Percentiles rank a stretch among this genome's conserved stretches.
Conservation (phyloP, 2,113 vertebrate genomes). For the Ceyx cyanopectus region DNA sequence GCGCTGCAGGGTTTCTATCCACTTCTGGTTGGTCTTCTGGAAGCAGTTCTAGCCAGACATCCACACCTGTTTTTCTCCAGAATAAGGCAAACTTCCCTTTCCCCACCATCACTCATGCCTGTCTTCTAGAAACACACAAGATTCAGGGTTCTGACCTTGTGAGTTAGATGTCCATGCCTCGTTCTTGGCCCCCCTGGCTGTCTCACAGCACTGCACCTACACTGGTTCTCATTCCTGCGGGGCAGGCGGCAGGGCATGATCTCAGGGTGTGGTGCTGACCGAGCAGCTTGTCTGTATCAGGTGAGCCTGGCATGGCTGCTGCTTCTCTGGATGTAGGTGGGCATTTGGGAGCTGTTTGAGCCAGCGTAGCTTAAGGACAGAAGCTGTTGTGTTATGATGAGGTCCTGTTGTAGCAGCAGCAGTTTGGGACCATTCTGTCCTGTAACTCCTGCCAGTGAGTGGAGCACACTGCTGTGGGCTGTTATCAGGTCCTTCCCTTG, state of each 20-base stretch:
- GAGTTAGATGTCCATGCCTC: neutral
- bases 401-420: neutral
- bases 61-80: neutral
- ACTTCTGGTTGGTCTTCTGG: neutral
- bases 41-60: neutral
- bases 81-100: conserved; percentile 14
- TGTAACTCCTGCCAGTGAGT: neutral
- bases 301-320: neutral
- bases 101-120: neutral
- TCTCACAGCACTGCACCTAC: neutral
- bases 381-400: fast-evolving
- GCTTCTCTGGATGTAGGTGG: neutral
- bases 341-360: neutral
- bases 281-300: neutral
- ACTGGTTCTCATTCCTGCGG: fast-evolving
- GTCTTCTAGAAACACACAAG: conserved; percentile 1
- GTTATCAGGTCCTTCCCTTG: neutral
- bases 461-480: neutral
- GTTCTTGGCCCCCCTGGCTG: neutral
- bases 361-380: neutral
- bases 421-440: neutral
- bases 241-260: fast-evolving
- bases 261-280: neutral
- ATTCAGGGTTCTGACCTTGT: neutral
- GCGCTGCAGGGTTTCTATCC: neutral